Evolutionary conservation across 2,113 vertebrate genomes (phyloP).

Genomic region (Protobothrops mucrosquamatus): DNA sequence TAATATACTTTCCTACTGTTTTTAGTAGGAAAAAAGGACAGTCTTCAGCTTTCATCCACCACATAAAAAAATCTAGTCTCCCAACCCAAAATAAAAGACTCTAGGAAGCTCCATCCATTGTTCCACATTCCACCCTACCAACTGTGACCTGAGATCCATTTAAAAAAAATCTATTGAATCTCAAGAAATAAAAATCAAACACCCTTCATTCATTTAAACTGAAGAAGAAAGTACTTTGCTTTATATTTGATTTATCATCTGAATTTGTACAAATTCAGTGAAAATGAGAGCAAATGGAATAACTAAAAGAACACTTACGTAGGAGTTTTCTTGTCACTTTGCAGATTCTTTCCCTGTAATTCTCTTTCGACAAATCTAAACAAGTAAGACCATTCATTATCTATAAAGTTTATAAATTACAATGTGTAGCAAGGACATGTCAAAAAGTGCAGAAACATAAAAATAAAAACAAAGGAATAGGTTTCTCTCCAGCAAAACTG

Average conservation of each 20-base stretch:
- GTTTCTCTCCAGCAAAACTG: neutral
- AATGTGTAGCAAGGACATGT: neutral
- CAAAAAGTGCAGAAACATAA: neutral
- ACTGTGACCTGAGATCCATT: neutral
- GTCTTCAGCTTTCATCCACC: neutral
- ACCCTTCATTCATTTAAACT: neutral
- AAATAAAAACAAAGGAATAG: neutral
- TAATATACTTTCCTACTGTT: neutral
- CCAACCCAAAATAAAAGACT: neutral
- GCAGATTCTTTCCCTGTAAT: constrained; percentile 88
- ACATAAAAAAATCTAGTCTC: neutral
- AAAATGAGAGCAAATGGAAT: neutral
- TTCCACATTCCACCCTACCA: neutral
- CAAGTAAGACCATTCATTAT: neutral
- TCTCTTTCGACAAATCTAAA: constrained; percentile 85
- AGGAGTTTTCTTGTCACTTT: constrained; percentile 85
- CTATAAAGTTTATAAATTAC: constrained; percentile 3
- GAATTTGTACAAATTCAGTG: neutral
- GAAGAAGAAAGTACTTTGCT: neutral
- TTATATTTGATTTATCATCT: neutral
- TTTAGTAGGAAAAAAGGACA: neutral
- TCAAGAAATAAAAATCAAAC: neutral
- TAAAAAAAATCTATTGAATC: neutral
- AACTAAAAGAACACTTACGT: constrained; percentile 75
- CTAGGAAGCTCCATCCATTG: neutral